phyloP scores from a whole-genome alignment of 1,140 invertebrate species.

The Hylyphantes graminicola region DNA sequence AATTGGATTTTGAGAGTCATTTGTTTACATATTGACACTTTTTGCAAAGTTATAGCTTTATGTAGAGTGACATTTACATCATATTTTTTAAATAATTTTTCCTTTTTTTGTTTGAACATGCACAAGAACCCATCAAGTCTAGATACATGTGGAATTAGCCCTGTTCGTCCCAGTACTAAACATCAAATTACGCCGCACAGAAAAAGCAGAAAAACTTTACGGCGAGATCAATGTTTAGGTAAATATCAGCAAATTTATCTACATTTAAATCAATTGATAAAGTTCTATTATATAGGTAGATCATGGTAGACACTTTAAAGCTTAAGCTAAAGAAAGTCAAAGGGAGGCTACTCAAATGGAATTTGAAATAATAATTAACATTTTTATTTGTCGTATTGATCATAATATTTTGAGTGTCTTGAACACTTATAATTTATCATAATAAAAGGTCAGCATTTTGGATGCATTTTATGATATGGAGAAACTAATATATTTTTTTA shows the following conservation, averaged over 20 bases:
- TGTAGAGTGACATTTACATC: background rate
- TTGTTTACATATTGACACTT: background rate
- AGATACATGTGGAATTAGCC: slow-evolving; percentile 16
- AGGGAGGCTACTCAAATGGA: no score
- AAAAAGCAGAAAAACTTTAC: slow-evolving; percentile 27
- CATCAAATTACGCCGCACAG: background rate
- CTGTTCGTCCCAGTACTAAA: slow-evolving; percentile 1
- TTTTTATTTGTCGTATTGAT: no score
- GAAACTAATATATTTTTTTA: no score
- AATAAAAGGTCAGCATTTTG: no score
- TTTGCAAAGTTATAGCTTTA: background rate
- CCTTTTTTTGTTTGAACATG: background rate
- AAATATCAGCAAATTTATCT: background rate
- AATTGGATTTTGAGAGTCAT: background rate
- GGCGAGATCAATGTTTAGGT: slow-evolving; percentile 29
- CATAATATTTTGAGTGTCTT: no score
- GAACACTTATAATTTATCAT: no score
- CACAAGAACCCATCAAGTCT: background rate
- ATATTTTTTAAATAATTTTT: background rate
- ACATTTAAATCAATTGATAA: no score
- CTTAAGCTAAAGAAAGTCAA: no score
- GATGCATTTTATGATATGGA: no score
- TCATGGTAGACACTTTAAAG: no score
- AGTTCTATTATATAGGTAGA: no score
- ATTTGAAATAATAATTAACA: no score